Percentiles rank a stretch among this genome's conserved stretches.
phyloP scores from a whole-genome alignment of 2,113 vertebrate species.

The Lethenteron reissneri region DNA sequence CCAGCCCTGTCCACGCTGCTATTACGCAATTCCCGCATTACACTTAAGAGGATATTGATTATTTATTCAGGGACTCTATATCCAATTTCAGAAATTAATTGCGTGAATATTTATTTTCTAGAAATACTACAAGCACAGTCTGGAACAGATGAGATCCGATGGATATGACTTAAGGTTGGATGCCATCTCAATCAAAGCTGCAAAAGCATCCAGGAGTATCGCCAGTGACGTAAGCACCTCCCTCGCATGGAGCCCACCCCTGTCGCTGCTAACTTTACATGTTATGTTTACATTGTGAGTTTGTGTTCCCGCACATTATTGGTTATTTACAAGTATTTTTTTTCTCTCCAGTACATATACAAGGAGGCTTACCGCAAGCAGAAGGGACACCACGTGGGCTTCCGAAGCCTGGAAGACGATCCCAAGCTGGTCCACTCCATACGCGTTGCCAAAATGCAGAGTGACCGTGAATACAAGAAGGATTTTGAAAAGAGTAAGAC shows the following conservation, averaged over 20 bases:
- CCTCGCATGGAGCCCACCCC: no score
- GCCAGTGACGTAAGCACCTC: conserved; percentile 59
- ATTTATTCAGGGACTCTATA: no score
- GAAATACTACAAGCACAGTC: conserved; percentile 61
- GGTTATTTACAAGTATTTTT: no score
- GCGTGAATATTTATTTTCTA: conserved; percentile 14
- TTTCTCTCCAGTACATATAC: conserved; percentile 30
- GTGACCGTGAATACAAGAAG: conserved; percentile 35
- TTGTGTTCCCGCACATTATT: no score
- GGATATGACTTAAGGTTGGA: conserved; percentile 51
- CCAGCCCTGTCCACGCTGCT: no score
- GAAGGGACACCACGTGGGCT: conserved; percentile 35
- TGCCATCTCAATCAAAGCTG: conserved; percentile 53
- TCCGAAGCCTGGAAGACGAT: conserved; percentile 26
- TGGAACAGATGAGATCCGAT: conserved; percentile 35
- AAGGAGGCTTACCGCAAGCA: conserved; percentile 42
- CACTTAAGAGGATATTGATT: no score
- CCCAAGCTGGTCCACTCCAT: conserved; percentile 36
- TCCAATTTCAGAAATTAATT: no score
- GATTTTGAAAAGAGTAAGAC: conserved; percentile 38
- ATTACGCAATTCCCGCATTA: no score
- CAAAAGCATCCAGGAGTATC: conserved; percentile 60
- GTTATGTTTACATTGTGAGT: no score
- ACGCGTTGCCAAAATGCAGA: conserved; percentile 34
- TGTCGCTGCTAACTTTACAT: no score